Conservation (phyloP, 2,113 vertebrate species). For the Sclerurus mexicanus region DNA sequence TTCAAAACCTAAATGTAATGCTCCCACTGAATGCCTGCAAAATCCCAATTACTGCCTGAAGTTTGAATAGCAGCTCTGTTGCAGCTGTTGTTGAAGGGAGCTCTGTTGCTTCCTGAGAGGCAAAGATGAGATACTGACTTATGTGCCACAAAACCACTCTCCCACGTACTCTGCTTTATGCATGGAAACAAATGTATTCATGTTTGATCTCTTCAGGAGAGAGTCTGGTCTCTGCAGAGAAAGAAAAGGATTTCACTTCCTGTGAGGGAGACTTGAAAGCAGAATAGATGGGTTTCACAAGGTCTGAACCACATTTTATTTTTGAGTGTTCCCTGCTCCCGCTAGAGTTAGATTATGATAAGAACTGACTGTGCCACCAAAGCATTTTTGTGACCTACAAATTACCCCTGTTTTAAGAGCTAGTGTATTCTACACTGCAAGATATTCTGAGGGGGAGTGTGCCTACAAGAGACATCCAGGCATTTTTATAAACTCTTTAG, state of each 20-base stretch:
- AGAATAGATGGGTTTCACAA: constrained; percentile 30
- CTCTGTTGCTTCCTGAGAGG: not conserved
- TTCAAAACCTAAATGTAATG: constrained; percentile 18
- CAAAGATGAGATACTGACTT: not conserved
- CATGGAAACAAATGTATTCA: constrained; percentile 32
- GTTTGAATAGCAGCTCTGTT: constrained; percentile 50
- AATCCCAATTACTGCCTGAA: constrained; percentile 42
- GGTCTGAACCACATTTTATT: constrained; percentile 30
- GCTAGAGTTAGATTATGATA: constrained; percentile 48
- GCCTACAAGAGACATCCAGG: constrained; percentile 63
- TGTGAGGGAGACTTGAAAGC: constrained; percentile 4
- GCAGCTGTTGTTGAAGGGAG: constrained; percentile 2
- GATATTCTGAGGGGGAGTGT: constrained; percentile 53
- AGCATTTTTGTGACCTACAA: constrained; percentile 59
- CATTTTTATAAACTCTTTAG: constrained; percentile 71
- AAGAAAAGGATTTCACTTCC: constrained; percentile 20
- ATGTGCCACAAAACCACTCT: constrained; percentile 24
- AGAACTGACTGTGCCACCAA: constrained; percentile 59
- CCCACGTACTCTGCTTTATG: constrained; percentile 7
- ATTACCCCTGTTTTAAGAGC: constrained; percentile 58
- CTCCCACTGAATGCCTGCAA: not conserved
- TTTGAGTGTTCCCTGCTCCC: not conserved
- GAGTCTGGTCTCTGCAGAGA: not conserved
- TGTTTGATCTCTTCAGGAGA: constrained; percentile 27
- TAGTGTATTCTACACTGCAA: constrained; percentile 37